Conservation (phyloP, 2,888 invertebrate species). For the Saturnia japonica region DNA sequence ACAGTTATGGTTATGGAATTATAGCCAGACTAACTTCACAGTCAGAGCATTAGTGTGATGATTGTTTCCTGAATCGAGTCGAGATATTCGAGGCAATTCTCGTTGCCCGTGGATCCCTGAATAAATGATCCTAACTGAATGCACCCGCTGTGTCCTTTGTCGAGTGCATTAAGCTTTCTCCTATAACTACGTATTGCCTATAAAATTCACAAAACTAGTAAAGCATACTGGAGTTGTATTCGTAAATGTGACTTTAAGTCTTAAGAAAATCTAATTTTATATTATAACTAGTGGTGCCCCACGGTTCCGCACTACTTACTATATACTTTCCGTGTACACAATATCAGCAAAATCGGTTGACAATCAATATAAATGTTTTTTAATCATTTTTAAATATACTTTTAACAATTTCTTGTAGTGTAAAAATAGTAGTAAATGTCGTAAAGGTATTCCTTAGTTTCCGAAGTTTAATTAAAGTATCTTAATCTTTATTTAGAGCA, state of each 20-base stretch:
- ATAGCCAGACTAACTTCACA: not conserved
- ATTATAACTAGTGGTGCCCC: not conserved
- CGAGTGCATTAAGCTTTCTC: not conserved
- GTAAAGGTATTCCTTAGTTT: too few relatives aligned
- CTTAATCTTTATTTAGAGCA: too few relatives aligned
- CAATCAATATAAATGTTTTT: too few relatives aligned
- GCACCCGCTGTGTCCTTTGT: conserved; percentile 23
- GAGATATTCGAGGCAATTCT: conserved; percentile 20
- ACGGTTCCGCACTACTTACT: too few relatives aligned
- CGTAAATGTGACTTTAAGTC: not conserved
- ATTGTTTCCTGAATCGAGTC: conserved; percentile 1
- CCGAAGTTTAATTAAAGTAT: too few relatives aligned
- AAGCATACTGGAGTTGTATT: not conserved
- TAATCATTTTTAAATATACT: too few relatives aligned
- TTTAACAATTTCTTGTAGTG: too few relatives aligned
- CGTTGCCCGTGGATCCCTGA: conserved; percentile 24
- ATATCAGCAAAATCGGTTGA: too few relatives aligned
- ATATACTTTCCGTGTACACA: too few relatives aligned
- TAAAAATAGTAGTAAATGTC: too few relatives aligned
- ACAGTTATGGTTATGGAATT: not conserved
- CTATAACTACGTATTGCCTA: not conserved
- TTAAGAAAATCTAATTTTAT: not conserved
- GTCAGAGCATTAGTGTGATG: not conserved
- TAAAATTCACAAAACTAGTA: conserved; percentile 6
- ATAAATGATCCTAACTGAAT: conserved; percentile 30